Evolutionary conservation across 2,797 vertebrate species (phyloP).

Genomic region (Columba guinea): DNA sequence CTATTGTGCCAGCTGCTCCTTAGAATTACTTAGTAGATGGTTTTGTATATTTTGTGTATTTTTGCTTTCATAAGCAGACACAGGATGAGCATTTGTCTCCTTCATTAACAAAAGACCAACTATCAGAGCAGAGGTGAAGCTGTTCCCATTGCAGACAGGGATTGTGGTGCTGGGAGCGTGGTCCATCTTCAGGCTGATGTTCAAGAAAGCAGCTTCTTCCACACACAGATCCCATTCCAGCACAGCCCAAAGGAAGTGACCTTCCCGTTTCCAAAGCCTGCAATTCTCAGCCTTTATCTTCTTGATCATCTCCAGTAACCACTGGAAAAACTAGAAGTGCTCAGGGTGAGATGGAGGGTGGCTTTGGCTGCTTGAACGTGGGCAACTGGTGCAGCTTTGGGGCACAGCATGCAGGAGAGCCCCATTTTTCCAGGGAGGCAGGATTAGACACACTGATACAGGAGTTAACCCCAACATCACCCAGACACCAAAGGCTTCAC

Average conservation of each 20-base stretch:
- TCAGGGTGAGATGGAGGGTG: background rate
- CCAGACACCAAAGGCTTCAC: background rate
- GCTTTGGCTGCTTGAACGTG: background rate
- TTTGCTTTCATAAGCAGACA: background rate
- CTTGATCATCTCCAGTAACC: background rate
- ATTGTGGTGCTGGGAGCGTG: background rate
- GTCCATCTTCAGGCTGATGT: fast-evolving
- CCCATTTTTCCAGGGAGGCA: background rate
- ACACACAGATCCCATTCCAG: background rate
- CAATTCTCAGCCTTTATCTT: background rate
- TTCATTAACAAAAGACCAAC: background rate
- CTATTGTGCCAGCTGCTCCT: background rate
- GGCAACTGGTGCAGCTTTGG: background rate
- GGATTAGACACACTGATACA: background rate
- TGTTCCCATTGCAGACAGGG: fast-evolving
- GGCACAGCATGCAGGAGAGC: background rate
- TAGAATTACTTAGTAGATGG: background rate
- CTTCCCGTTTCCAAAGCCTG: background rate
- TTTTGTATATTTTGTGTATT: conserved; percentile 35
- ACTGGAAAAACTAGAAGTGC: background rate
- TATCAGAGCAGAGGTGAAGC: background rate
- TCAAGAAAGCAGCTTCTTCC: background rate
- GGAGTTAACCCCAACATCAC: background rate
- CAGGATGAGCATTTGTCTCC: background rate
- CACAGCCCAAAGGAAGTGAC: background rate